phyloP scores from a whole-genome alignment of 2,888 invertebrate genomes.

The Perithous albicinctus region DNA sequence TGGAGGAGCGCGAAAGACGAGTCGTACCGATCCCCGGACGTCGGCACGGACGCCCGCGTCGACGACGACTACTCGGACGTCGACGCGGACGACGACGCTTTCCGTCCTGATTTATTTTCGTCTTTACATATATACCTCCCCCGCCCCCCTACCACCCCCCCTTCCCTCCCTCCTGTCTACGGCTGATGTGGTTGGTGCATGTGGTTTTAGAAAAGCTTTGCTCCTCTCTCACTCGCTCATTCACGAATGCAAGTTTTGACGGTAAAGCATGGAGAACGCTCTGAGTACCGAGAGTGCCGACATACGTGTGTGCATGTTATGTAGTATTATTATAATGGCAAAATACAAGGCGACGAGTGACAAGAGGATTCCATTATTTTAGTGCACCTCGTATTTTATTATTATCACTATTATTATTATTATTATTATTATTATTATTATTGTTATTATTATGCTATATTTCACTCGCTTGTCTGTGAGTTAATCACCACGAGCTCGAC shows the following conservation, averaged over 20 bases:
- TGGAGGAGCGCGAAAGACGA: slow-evolving; percentile 14
- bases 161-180: slow-evolving; percentile 20
- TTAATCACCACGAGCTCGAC: neutral
- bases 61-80: slow-evolving; percentile 53
- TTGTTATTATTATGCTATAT: slow-evolving; percentile 15
- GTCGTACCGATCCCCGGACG: slow-evolving; percentile 58
- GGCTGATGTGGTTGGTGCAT: slow-evolving; percentile 33
- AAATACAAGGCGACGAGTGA: slow-evolving; percentile 13
- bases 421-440: too few relatives aligned
- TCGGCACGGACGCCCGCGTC: slow-evolving; percentile 62
- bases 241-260: slow-evolving; percentile 16
- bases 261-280: neutral
- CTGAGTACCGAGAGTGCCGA: slow-evolving; percentile 10
- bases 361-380: slow-evolving; percentile 16
- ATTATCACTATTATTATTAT: too few relatives aligned
- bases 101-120: slow-evolving; percentile 65
- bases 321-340: slow-evolving; percentile 8
- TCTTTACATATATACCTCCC: slow-evolving; percentile 52
- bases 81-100: slow-evolving; percentile 53
- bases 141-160: too few relatives aligned
- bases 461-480: neutral
- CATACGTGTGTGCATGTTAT: slow-evolving; percentile 20
- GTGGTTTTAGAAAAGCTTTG: slow-evolving; percentile 27
- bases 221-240: slow-evolving; percentile 38
- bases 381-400: neutral